Conservation (phyloP, 2,888 invertebrate genomes). For the Drosophila antonietae region DNA sequence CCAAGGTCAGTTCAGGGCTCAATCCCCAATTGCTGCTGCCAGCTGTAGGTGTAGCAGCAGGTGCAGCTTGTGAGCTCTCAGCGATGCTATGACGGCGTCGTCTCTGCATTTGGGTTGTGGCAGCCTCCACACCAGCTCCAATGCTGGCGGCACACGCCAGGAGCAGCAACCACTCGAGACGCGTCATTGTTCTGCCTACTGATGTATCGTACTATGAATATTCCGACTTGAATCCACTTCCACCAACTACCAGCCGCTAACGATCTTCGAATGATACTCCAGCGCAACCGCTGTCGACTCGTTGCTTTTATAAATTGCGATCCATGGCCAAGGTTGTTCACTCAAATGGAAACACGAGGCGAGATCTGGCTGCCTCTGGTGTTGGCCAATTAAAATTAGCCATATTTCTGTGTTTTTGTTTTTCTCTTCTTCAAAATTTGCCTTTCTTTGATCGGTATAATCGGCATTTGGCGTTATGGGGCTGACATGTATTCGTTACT, state of each 20-base stretch:
- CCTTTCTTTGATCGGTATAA: conserved; percentile 39
- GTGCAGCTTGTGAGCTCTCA: neutral
- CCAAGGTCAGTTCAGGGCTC: conserved; percentile 86
- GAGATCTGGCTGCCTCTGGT: conserved; percentile 24
- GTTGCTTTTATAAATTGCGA: conserved; percentile 83
- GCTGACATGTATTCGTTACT: conserved; percentile 82
- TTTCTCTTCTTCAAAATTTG: conserved; percentile 9
- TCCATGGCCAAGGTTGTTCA: conserved; percentile 54
- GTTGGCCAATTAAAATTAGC: conserved; percentile 67
- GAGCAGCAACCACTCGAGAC: conserved; percentile 68
- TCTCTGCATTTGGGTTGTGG: conserved; percentile 56
- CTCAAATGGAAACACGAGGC: conserved; percentile 74
- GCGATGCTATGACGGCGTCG: conserved; percentile 58
- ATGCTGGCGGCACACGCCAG: conserved; percentile 57
- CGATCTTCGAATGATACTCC: conserved; percentile 77
- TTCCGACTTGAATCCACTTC: conserved; percentile 32
- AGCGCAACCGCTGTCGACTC: conserved; percentile 72
- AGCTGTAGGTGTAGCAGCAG: neutral
- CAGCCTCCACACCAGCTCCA: conserved; percentile 25
- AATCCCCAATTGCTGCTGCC: conserved; percentile 40
- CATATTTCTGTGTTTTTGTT: conserved; percentile 40
- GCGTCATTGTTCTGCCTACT: conserved; percentile 51
- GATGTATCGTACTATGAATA: conserved; percentile 1
- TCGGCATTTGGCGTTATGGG: conserved; percentile 20
- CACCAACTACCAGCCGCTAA: conserved; percentile 40